These are phyloP conservation scores for Guaruba guarouba DNA, from an alignment of 2,113 vertebrate species.

Conservation along the genomic window DNA sequence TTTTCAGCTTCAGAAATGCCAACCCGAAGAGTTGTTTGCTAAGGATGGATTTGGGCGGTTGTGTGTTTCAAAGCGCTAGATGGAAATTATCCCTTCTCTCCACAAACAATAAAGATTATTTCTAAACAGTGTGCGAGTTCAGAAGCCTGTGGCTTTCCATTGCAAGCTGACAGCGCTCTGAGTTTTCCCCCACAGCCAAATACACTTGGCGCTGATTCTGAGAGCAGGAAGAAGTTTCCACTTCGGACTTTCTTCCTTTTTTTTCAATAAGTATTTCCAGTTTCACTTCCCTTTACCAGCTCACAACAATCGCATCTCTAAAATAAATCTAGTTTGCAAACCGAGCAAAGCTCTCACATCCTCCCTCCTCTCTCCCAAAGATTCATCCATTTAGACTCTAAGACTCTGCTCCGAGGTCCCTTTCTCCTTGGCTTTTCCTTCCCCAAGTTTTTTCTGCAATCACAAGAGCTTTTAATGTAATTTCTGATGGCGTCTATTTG, in stretches of 20 bases:
- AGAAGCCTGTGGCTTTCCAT: neutral
- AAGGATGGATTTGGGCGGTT: neutral
- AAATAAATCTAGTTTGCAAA: neutral
- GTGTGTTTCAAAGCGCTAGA: neutral
- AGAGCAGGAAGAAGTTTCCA: neutral
- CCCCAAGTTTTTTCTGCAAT: neutral
- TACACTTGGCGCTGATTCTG: neutral
- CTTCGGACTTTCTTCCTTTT: neutral
- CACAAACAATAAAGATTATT: constrained; percentile 15
- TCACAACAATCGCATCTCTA: neutral
- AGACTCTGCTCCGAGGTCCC: neutral
- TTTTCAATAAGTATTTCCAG: neutral
- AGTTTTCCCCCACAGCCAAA: neutral
- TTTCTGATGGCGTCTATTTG: neutral
- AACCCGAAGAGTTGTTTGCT: neutral
- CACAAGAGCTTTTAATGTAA: neutral
- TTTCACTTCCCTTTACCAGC: neutral
- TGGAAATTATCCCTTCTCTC: neutral
- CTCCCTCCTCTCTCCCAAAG: neutral
- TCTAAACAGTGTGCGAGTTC: neutral
- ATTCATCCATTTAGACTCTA: neutral
- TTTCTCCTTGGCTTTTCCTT: neutral
- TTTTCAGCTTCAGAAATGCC: neutral
- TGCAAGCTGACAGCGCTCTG: neutral
- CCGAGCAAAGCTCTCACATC: neutral